These are phyloP conservation scores for Cygnus buccinator DNA, from an alignment of 2,113 vertebrate species.

Conservation along the genomic window DNA sequence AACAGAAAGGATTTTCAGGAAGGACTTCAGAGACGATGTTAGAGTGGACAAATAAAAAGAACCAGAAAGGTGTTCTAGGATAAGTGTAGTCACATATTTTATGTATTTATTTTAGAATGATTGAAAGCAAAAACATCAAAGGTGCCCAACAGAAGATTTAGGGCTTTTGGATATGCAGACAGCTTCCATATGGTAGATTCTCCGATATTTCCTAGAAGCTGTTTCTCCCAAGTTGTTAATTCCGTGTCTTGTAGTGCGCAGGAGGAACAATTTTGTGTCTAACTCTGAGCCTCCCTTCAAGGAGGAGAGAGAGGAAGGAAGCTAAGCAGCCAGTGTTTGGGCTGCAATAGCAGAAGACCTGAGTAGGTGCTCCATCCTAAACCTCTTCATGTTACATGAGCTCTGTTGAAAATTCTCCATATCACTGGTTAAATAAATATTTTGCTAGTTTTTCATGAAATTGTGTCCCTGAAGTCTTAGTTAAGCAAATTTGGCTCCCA, in stretches of 20 bases:
- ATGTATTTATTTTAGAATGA: background rate
- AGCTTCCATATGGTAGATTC: background rate
- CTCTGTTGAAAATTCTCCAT: background rate
- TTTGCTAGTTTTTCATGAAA: slow-evolving; percentile 5
- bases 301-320: background rate
- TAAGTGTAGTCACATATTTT: background rate
- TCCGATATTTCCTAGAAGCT: background rate
- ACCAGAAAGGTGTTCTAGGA: background rate
- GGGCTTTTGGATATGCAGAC: background rate
- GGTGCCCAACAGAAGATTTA: background rate
- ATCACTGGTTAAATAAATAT: background rate
- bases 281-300: background rate
- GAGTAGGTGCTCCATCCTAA: background rate
- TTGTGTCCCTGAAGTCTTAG: background rate
- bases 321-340: background rate
- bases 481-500: background rate
- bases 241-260: background rate
- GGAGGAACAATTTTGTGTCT: background rate
- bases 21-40: background rate
- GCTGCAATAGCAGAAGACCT: background rate
- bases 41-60: background rate
- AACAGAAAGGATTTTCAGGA: background rate
- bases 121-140: background rate
- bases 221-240: background rate
- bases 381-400: background rate